These are phyloP conservation scores for Anarrhichthys ocellatus DNA, from an alignment of 2,113 vertebrate species.

Conservation along the genomic window DNA sequence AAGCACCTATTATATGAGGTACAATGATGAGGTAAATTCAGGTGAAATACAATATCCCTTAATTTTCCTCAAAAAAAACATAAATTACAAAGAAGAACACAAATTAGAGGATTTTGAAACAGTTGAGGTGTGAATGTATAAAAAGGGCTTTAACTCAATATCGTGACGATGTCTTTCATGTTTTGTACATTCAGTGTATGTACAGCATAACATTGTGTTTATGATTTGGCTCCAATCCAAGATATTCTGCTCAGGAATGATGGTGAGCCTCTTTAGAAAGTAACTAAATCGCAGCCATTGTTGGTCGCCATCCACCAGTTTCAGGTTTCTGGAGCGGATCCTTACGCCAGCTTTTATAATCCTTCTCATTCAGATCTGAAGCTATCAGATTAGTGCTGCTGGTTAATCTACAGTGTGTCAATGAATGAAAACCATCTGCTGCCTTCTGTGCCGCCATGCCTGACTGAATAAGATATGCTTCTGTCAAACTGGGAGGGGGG, in stretches of 20 bases:
- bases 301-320: constrained; percentile 45
- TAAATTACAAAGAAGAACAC: background rate
- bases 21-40: background rate
- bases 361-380: constrained; percentile 68
- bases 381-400: constrained; percentile 67
- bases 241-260: constrained; percentile 38
- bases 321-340: constrained; percentile 41
- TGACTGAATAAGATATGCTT: constrained; percentile 66
- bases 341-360: constrained; percentile 66
- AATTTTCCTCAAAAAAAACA: background rate
- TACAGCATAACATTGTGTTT: background rate
- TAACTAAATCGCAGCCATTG: constrained; percentile 28
- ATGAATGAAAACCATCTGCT: constrained; percentile 62
- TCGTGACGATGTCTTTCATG: background rate
- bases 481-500: constrained; percentile 9
- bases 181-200: background rate
- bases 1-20: background rate
- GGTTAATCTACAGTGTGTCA: constrained; percentile 69
- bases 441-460: constrained; percentile 51
- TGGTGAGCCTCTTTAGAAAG: constrained; percentile 38
- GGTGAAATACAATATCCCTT: background rate
- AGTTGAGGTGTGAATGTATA: constrained; percentile 13
- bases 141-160: constrained; percentile 18
- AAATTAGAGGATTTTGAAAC: constrained; percentile 19
- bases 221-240: constrained; percentile 25